phyloP scores from a whole-genome alignment of 2,797 vertebrate genomes.

The Sebastes umbrosus region DNA sequence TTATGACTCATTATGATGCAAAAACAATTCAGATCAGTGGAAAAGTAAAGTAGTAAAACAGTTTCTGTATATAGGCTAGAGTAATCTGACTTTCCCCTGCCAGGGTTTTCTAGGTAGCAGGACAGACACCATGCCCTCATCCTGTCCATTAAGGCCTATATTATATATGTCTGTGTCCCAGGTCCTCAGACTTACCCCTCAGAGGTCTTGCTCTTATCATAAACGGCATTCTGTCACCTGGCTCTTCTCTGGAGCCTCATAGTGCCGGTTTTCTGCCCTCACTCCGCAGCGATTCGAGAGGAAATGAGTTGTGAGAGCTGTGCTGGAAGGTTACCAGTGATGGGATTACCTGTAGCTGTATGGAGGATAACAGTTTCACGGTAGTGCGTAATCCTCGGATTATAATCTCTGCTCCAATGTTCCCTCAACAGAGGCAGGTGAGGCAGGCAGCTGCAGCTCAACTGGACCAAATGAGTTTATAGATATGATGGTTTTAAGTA shows the following conservation, averaged over 20 bases:
- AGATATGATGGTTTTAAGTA: not conserved
- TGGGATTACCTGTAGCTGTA: constrained; percentile 90
- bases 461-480: not conserved
- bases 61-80: not conserved
- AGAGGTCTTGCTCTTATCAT: constrained; percentile 74
- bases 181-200: constrained; percentile 72
- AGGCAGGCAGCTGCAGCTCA: constrained; percentile 40
- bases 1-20: not conserved
- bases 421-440: constrained; percentile 46
- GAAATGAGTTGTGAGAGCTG: constrained; percentile 76
- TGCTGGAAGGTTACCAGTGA: constrained; percentile 85
- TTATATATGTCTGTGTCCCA: not conserved
- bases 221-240: constrained; percentile 82
- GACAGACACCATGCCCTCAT: not conserved
- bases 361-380: constrained; percentile 89
- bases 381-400: constrained; percentile 87
- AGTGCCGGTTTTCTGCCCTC: constrained; percentile 55
- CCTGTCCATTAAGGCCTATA: not conserved
- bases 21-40: not conserved
- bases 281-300: constrained; percentile 44
- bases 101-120: not conserved
- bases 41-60: not conserved
- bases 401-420: constrained; percentile 86
- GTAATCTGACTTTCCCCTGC: not conserved
- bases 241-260: constrained; percentile 67